Conservation (phyloP, 2,888 invertebrate species). For the Drosophila yooni region DNA sequence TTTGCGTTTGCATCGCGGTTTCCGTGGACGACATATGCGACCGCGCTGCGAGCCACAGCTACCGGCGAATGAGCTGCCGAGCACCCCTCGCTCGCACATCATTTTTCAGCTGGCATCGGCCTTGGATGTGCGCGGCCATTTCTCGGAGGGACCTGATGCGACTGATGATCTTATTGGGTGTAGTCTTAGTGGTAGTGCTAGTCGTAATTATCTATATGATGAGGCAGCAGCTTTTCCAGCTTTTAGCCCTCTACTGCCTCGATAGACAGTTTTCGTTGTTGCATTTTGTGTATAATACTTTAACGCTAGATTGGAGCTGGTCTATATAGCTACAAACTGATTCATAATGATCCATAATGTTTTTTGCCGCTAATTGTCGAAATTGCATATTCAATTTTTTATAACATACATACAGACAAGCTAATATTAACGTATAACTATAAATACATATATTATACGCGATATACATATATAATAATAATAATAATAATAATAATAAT, state of each 20-base stretch:
- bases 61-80: conserved; percentile 94
- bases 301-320: conserved; percentile 47
- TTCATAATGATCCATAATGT: conserved; percentile 5
- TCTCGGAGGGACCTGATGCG: conserved; percentile 85
- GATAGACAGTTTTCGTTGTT: conserved; percentile 51
- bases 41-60: conserved; percentile 94
- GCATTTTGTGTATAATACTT: conserved; percentile 67
- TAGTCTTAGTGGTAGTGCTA: conserved; percentile 70
- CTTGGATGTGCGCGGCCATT: conserved; percentile 90
- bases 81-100: conserved; percentile 91
- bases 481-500: conserved; percentile 46
- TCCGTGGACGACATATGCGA: conserved; percentile 93
- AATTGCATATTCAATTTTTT: conserved; percentile 50
- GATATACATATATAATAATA: conserved; percentile 40
- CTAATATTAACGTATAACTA: conserved; percentile 43
- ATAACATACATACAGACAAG: conserved; percentile 45
- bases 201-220: conserved; percentile 65
- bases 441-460: conserved; percentile 39
- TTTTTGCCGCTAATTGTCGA: conserved; percentile 37
- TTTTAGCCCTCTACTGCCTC: conserved; percentile 49
- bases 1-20: conserved; percentile 93
- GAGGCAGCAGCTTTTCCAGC: conserved; percentile 63
- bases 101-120: conserved; percentile 93
- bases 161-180: conserved; percentile 84
- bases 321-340: conserved; percentile 8